Conservation (phyloP, 2,113 vertebrate species). For the Serinus canaria region DNA sequence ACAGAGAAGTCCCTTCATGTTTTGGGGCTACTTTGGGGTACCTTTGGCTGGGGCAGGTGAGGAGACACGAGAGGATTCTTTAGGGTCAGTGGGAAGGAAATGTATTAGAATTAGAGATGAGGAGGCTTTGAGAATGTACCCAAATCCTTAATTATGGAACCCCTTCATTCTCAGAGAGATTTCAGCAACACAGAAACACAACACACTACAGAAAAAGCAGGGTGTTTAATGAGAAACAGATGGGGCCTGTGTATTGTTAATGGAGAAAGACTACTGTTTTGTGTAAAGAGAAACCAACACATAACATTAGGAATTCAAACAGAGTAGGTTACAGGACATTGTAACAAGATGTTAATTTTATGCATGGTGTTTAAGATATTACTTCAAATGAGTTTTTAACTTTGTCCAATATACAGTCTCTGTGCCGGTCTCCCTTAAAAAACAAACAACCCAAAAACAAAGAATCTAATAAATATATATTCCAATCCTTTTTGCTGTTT, state of each 20-base stretch:
- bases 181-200: neutral
- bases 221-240: slow-evolving; percentile 58
- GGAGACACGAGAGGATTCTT: accelerated
- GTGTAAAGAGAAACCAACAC: slow-evolving; percentile 4
- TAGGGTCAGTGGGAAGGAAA: neutral
- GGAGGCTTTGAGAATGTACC: neutral
- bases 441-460: accelerated
- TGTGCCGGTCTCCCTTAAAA: neutral
- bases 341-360: slow-evolving; percentile 33
- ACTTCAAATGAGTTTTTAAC: neutral
- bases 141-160: neutral
- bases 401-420: neutral
- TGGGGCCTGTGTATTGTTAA: slow-evolving; percentile 4
- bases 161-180: neutral
- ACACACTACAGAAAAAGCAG: neutral
- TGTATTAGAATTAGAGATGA: neutral
- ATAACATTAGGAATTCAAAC: neutral
- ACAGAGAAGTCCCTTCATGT: neutral
- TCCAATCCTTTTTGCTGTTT: neutral
- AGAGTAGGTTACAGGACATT: neutral
- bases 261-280: slow-evolving; percentile 41
- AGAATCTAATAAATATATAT: neutral
- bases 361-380: neutral
- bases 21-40: neutral
- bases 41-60: neutral